Conservation (phyloP, 1,140 invertebrate species). For the Rhopalosiphum maidis region DNA sequence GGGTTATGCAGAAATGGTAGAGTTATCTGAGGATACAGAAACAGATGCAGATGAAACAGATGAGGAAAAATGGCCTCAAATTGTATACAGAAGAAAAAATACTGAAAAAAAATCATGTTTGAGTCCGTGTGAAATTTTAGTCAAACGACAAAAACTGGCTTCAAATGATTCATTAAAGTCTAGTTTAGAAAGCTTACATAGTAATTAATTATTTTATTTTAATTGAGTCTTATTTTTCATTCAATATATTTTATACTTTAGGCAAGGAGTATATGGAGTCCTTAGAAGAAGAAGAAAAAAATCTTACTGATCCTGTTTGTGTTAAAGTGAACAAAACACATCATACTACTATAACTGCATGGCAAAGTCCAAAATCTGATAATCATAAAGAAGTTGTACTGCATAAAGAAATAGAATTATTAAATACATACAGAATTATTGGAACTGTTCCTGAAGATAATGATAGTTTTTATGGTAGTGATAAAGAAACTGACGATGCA, state of each 20-base stretch:
- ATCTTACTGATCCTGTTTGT: conserved; percentile 27
- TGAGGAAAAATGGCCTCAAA: conserved; percentile 64
- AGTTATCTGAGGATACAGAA: conserved; percentile 67
- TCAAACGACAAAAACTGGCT: conserved; percentile 60
- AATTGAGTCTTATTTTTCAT: not conserved
- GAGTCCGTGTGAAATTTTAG: conserved; percentile 60
- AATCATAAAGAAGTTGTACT: conserved; percentile 61
- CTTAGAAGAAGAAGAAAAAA: conserved; percentile 34
- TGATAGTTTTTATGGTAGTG: conserved; percentile 71
- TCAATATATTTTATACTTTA: conserved; percentile 41
- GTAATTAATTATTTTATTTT: conserved; percentile 33
- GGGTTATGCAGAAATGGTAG: conserved; percentile 65
- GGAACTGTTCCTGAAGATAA: conserved; percentile 63
- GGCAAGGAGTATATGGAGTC: conserved; percentile 28
- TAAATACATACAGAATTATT: conserved; percentile 61
- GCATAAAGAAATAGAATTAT: conserved; percentile 61
- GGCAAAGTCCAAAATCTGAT: conserved; percentile 45
- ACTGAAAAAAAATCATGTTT: conserved; percentile 56
- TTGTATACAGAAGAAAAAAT: conserved; percentile 60
- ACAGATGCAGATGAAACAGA: conserved; percentile 67
- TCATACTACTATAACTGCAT: conserved; percentile 48
- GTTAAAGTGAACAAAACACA: conserved; percentile 52
- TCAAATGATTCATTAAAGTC: conserved; percentile 59
- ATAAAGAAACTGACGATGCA: conserved; percentile 72
- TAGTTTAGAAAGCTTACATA: conserved; percentile 58